Evolutionary conservation across 2,797 vertebrate species (phyloP).

Genomic region (Intellagama lesueurii): DNA sequence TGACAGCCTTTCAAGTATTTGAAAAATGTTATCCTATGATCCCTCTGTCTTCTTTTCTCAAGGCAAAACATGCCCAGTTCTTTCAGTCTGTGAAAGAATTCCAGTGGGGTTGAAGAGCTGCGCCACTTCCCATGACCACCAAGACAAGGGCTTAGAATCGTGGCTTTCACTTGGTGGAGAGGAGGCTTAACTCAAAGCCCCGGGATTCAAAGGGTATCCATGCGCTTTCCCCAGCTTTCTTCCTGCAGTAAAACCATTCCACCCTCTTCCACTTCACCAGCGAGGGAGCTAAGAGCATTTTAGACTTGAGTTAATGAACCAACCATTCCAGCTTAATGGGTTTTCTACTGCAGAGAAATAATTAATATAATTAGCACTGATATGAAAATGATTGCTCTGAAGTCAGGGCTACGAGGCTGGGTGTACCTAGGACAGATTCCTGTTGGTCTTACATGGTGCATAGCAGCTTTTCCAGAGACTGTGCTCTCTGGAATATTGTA

Average conservation of each 20-base stretch:
- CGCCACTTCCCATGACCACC: too few relatives aligned
- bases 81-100: too few relatives aligned
- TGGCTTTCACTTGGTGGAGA: too few relatives aligned
- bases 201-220: not conserved
- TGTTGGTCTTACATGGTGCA: not conserved
- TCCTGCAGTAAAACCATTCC: slow-evolving; percentile 37
- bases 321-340: slow-evolving; percentile 69
- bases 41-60: too few relatives aligned
- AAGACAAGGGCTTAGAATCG: too few relatives aligned
- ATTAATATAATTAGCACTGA: slow-evolving; percentile 74
- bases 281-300: slow-evolving; percentile 31
- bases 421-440: not conserved
- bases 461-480: not conserved
- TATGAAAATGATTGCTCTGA: slow-evolving; percentile 67
- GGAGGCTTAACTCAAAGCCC: not conserved
- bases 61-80: too few relatives aligned
- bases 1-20: too few relatives aligned
- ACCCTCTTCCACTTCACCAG: not conserved
- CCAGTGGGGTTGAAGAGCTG: too few relatives aligned
- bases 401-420: slow-evolving; percentile 26
- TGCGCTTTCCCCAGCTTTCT: not conserved
- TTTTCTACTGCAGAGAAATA: slow-evolving; percentile 71
- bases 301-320: slow-evolving; percentile 64
- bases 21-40: too few relatives aligned
- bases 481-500: not conserved